Conservation (phyloP, 2,797 vertebrate genomes). For the Enteromius treurensis region DNA sequence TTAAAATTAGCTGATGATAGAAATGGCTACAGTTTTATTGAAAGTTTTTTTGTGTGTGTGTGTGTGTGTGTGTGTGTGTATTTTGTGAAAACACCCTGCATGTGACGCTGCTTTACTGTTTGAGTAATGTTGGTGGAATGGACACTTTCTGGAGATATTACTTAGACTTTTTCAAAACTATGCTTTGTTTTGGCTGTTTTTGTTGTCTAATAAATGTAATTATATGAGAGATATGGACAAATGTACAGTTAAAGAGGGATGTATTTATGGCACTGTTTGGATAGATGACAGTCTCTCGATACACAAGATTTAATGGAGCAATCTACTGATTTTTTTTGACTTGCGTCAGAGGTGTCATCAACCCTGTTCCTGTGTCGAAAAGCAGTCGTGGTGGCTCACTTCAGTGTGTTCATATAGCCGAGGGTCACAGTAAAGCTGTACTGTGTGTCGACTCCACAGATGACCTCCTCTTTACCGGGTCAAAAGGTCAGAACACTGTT, state of each 20-base stretch:
- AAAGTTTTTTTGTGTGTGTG: neutral
- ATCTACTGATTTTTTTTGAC: neutral
- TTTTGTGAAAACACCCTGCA: neutral
- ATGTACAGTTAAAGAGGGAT: neutral
- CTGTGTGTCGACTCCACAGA: conserved; percentile 95
- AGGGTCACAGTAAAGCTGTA: conserved; percentile 96
- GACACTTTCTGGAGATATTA: neutral
- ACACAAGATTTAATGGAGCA: neutral
- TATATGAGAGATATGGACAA: neutral
- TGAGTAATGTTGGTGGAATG: neutral
- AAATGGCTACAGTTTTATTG: neutral
- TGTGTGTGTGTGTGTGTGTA: neutral
- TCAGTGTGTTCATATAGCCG: conserved; percentile 90
- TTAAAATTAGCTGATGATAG: neutral
- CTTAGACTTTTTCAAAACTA: neutral
- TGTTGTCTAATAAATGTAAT: neutral
- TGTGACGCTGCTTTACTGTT: neutral
- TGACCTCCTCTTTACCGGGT: conserved; percentile 97
- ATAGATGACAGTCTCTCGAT: neutral
- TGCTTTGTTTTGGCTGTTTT: no score
- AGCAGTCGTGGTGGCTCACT: conserved; percentile 77
- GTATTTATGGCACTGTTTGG: neutral
- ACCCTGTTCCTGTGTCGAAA: conserved; percentile 86
- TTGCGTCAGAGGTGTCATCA: conserved; percentile 88
- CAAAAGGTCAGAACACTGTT: conserved; percentile 84